These are phyloP conservation scores for Caenorhabditis sulstoni DNA, from an alignment of 2,888 invertebrate species.

Conservation along the genomic window DNA sequence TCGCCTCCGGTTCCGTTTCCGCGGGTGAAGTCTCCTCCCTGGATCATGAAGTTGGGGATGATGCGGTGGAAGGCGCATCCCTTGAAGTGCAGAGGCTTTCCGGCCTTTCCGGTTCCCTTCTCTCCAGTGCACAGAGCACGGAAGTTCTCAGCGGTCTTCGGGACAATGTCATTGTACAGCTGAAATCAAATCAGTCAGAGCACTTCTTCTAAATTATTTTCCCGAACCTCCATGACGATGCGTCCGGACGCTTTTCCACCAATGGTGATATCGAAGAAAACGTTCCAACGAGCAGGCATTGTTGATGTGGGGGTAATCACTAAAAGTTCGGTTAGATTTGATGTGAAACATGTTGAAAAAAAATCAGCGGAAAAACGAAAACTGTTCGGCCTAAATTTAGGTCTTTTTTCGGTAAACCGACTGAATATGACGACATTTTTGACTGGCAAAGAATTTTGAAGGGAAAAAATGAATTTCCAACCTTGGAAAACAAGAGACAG, in stretches of 20 bases:
- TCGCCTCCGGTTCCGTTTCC: conserved; percentile 91
- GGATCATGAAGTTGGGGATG: conserved; percentile 98
- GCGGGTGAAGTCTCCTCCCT: conserved; percentile 91
- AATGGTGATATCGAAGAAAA: conserved; percentile 79
- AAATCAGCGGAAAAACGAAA: not conserved
- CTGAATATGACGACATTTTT: no score
- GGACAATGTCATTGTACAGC: conserved; percentile 92
- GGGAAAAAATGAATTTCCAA: no score
- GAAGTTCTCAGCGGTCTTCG: conserved; percentile 93
- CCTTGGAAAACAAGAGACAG: not conserved
- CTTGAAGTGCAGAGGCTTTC: conserved; percentile 86
- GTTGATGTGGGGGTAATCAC: conserved; percentile 52
- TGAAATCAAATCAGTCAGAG: conserved; percentile 82
- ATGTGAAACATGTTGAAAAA: no score
- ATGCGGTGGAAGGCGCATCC: conserved; percentile 92
- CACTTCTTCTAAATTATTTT: not conserved
- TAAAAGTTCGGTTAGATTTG: conserved; percentile 58
- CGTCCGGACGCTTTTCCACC: conserved; percentile 75
- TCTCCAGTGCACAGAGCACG: conserved; percentile 96
- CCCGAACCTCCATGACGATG: conserved; percentile 78
- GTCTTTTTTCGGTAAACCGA: no score
- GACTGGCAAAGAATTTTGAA: no score
- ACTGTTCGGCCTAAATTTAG: not conserved
- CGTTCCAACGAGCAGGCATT: conserved; percentile 65
- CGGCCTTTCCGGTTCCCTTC: conserved; percentile 88